Evolutionary conservation across 2,113 vertebrate genomes (phyloP).

Genomic region (Phocoena sinus): DNA sequence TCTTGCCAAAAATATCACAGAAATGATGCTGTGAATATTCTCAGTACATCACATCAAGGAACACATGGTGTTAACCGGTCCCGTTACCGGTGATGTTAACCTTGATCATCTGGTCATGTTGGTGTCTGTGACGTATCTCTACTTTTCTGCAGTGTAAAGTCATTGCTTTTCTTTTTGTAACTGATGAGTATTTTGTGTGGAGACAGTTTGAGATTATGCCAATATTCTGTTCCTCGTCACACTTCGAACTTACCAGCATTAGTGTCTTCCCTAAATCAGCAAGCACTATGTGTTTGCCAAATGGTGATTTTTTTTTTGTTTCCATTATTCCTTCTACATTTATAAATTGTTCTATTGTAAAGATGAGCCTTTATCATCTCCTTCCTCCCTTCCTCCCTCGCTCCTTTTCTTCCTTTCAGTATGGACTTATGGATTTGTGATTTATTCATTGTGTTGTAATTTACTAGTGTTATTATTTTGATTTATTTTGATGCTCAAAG

Average conservation of each 20-base stretch:
- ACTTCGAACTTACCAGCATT: background rate
- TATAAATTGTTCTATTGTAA: background rate
- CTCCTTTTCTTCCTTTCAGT: background rate
- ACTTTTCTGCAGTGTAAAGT: background rate
- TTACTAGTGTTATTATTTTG: background rate
- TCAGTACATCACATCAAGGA: background rate
- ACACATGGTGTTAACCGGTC: background rate
- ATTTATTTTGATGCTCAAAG: background rate
- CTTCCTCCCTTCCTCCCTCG: background rate
- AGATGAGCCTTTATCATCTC: background rate
- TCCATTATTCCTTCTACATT: background rate
- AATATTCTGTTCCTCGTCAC: background rate
- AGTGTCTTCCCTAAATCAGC: background rate
- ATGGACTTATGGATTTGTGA: background rate
- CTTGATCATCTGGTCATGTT: background rate
- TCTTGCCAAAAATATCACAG: background rate
- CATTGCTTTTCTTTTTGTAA: conserved; percentile 3
- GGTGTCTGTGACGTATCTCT: background rate
- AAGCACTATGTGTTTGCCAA: background rate
- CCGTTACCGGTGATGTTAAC: background rate
- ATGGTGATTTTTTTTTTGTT: background rate
- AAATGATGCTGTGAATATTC: background rate
- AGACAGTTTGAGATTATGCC: background rate
- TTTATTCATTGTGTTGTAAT: background rate
- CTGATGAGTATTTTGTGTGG: background rate